Evolutionary conservation across 2,113 vertebrate genomes (phyloP).

Genomic region (Lampris megalopsis): DNA sequence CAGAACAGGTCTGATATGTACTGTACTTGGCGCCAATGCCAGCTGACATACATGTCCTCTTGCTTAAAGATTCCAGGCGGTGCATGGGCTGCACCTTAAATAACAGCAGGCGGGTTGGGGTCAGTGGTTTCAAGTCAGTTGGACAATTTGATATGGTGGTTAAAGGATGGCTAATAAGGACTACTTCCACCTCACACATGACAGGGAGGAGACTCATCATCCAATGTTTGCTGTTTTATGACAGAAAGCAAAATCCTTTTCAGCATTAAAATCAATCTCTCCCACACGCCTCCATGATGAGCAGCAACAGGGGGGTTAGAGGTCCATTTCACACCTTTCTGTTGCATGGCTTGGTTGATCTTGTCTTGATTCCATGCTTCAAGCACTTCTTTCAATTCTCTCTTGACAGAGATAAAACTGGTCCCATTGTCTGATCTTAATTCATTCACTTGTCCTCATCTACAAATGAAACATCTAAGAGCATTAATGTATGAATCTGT

Average conservation of each 20-base stretch:
- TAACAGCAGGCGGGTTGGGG: no score
- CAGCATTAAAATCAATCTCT: conserved; percentile 14
- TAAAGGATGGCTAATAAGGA: no score
- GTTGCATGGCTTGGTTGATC: conserved; percentile 15
- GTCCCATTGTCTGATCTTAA: conserved; percentile 24
- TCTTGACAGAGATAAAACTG: conserved; percentile 13
- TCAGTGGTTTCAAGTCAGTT: no score
- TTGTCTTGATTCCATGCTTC: conserved; percentile 7
- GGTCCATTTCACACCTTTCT: conserved; percentile 11
- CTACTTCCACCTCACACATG: no score
- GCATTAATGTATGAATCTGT: conserved; percentile 5
- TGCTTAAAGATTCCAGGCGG: neutral
- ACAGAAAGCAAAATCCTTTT: conserved; percentile 1
- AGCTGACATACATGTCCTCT: neutral
- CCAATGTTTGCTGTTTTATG: no score
- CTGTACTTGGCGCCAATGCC: neutral
- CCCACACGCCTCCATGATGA: conserved; percentile 23
- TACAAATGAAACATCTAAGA: conserved; percentile 12
- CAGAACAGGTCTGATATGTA: neutral
- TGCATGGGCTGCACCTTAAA: no score
- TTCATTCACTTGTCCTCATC: conserved; percentile 21
- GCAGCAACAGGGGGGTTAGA: conserved; percentile 4
- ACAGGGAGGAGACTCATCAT: no score
- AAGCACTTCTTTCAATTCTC: conserved; percentile 16
- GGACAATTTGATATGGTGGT: no score